Evolutionary conservation across 2,113 vertebrate genomes (phyloP).

Genomic region (Bostrychus sinensis): DNA sequence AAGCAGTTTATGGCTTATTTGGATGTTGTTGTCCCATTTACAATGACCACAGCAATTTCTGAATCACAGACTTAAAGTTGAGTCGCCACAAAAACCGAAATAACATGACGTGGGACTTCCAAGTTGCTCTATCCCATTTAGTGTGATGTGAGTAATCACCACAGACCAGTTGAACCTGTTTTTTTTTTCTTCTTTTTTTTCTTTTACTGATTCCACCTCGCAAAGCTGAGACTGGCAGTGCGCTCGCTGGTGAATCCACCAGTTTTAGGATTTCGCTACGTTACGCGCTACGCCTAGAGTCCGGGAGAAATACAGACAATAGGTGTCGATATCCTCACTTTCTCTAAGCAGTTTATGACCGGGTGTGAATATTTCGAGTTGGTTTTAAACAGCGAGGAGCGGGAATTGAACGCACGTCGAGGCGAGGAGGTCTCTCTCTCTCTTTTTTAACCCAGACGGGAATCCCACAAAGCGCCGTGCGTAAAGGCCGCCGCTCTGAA

Average conservation of each 20-base stretch:
- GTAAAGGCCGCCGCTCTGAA: conserved; percentile 3
- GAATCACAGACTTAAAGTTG: neutral
- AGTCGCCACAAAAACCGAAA: neutral
- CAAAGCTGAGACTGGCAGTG: conserved; percentile 26
- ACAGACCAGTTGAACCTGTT: conserved; percentile 59
- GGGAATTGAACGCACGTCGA: neutral
- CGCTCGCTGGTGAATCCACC: conserved; percentile 28
- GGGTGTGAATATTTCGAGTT: neutral
- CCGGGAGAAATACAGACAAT: conserved; percentile 3
- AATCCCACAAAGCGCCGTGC: conserved; percentile 2
- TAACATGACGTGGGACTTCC: neutral
- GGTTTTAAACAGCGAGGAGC: neutral
- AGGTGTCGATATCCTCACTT: conserved; percentile 8
- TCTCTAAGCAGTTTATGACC: neutral
- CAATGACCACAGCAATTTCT: neutral
- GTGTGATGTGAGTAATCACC: neutral
- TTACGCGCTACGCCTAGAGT: conserved; percentile 52
- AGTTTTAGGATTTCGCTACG: conserved; percentile 49
- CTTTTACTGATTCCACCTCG: neutral
- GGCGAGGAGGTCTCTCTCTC: neutral
- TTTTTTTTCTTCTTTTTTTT: too few relatives aligned
- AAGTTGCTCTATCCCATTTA: too few relatives aligned
- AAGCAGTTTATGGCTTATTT: too few relatives aligned
- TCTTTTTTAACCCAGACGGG: neutral
- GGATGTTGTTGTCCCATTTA: neutral